Base-by-base conservation (phyloP, 1,140 invertebrate genomes). In the Temnothorax longispinosus region DNA sequence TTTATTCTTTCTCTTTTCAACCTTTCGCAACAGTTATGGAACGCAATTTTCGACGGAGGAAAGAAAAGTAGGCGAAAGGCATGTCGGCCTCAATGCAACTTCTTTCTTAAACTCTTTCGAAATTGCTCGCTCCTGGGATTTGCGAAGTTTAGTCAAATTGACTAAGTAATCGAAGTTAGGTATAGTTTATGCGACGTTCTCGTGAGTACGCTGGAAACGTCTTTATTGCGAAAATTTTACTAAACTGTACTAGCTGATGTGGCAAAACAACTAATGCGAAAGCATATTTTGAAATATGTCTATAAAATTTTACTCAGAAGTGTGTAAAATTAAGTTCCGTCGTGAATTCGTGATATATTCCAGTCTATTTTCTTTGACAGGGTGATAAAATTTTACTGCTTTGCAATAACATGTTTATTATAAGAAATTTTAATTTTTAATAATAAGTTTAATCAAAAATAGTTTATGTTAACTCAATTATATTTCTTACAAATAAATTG, bases 121-220 rank as follows among this genome's bases (percentile, higher is more conserved):
- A 84, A 89, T 90, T 89, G 85, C 88, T 89, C 69, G 56, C 77
- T 77, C 76, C 35, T 54, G 52, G 56, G 77, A 89, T 89, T 89
- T 47, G 56, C 58, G n/a, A 89, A 90, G 74, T 56, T 84, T 74
- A 60, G 41, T 58, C 52, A 84, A 74, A 84, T 84, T 74, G 80
- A 74, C 54, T 82, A 82, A 82, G 80, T 82, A 74, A 72, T 82
- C 67, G 80, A 82, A 82, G 67, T 82, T 82, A 47, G 52, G 38
- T 41, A 56, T 27, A 27, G 52, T 72, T 84, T 13, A 38, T 58
- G 11, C 32, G 32, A 50, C 54, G 18, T 38, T 74, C 41, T 67
- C 47, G 47, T 50, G 69, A 44, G 15, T 65, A 18, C 38, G 11
- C 8, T 13, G 8, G 41, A 74, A 84, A 84, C 47, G 50, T 65